Conservation (phyloP, 2,113 vertebrate species). For the Cromileptes altivelis region DNA sequence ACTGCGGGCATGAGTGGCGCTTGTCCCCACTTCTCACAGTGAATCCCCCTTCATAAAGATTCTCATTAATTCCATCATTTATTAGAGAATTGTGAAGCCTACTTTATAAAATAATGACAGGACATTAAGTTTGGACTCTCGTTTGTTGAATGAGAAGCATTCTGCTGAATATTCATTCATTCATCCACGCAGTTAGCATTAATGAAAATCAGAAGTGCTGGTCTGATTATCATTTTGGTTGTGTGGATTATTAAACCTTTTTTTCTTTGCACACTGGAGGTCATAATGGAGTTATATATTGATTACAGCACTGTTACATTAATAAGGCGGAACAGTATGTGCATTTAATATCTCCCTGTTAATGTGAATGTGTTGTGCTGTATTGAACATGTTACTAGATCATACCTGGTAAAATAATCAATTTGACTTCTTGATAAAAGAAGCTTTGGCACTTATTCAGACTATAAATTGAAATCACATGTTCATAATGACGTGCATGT, state of each 20-base stretch:
- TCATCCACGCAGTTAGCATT: neutral
- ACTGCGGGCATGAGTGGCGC: neutral
- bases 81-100: neutral
- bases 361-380: neutral
- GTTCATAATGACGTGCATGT: neutral
- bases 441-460: neutral
- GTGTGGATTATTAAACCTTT: neutral
- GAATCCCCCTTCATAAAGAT: neutral
- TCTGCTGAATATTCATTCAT: neutral
- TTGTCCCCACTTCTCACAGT: neutral
- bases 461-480: neutral
- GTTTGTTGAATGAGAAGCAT: neutral
- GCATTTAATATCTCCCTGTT: neutral
- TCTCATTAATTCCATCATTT: slow-evolving; percentile 7
- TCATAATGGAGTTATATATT: neutral
- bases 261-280: neutral
- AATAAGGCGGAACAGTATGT: neutral
- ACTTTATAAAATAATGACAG: neutral
- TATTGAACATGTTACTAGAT: neutral
- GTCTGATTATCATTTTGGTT: neutral
- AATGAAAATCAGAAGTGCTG: neutral
- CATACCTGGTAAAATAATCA: neutral
- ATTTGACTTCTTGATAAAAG: neutral
- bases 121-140: neutral
- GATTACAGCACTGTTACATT: neutral